Evolutionary conservation across 2,113 vertebrate genomes (phyloP), one percentile per base, ranked within the genome.

Genomic region (Pontoporia blainvillei): DNA sequence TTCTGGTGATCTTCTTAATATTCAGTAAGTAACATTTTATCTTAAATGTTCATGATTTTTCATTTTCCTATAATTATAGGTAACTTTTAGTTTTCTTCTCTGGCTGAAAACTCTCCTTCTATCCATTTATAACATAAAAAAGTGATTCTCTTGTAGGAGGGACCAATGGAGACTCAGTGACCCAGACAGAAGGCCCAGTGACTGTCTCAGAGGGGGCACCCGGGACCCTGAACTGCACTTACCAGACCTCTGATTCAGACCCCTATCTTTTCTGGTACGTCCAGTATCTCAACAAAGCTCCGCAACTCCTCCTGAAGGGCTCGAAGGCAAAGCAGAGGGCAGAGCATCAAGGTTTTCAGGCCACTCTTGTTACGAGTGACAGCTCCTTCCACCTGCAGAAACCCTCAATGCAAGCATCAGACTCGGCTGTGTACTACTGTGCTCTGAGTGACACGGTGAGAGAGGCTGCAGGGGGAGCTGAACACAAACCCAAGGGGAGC

Each of bases 1-100:
- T 72, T 54, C 88, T 94, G 66, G 1, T 94, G 12, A 46, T 94
- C 6, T 57, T 71, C 61, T 59, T 97, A 23, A 41, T 90, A 91
- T n/a, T 72, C 31, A 8, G 95, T 96, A 82, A 97, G 97, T 94
- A 86, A 41, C 3, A 61, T 89, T 90, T 92, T 66, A 76, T 39
- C n/a, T 13, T 41, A 88, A 61, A 4, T 1, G 5, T 78, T 82
- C 36, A 21, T 29, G 21, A n/a, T 71, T 87, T 84, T 25, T 57
- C 2, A 57, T 71, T 93, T 73, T 52, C 23, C 21, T 72, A 76
- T 69, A 61, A 20, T 20, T 1, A n/a, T 21, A 39, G 27, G 4
- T 20, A 62, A 61, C 7, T 3, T 49, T 73, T 62, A 69, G 23
- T n/a, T 46, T 52, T 89, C 64, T 72, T 29, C 17, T 69, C 25